Base-by-base conservation (phyloP, 1,140 invertebrate species). In the Agrypnia vestita region DNA sequence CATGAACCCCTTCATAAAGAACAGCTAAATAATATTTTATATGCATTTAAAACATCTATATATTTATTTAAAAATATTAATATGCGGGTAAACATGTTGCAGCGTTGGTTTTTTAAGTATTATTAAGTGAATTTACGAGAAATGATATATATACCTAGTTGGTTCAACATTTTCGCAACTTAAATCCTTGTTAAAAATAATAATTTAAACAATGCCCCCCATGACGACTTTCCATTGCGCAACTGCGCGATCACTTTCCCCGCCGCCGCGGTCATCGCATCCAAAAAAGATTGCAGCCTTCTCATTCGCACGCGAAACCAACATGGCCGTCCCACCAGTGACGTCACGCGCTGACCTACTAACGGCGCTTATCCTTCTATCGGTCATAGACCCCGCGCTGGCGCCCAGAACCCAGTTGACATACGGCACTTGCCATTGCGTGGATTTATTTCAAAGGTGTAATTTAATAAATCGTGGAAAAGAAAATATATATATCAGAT, bases 341-440 rank as follows among this genome's bases (percentile, higher is more conserved):
- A 73, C 69, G 69, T 73, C 69, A 73, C 69, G 15, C 8, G 15
- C 69, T 73, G 69, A 73, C 69, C 69, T 44, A 73, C 69, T 73
- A 73, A 73, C 69, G 69, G 69, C 13, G 69, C 69, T 51, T 73
- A 73, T 51, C 69, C 69, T 73, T 73, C 69, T 51, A 51, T 51
- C 69, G 69, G 69, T 73, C 69, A 55, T 73, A 73, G 69, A 73
- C 69, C 69, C 21, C 69, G 19, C 9, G 21, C 21, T 4, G 10
- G n/a, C 19, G 12, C n/a, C 19, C 12, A 43, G 17, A 73, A 8
- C 19, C 47, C 69, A 73, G 69, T 73, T 19, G 47, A 73, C 69
- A 43, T 53, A 25, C 21, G 49, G 64, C 44, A 69, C 64, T 47
- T 21, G 64, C 15, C 25, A 35, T 35, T 35, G 1, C 25, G 25